Base-by-base conservation (phyloP, 1,140 invertebrate genomes). In the Zaprionus taronus region DNA sequence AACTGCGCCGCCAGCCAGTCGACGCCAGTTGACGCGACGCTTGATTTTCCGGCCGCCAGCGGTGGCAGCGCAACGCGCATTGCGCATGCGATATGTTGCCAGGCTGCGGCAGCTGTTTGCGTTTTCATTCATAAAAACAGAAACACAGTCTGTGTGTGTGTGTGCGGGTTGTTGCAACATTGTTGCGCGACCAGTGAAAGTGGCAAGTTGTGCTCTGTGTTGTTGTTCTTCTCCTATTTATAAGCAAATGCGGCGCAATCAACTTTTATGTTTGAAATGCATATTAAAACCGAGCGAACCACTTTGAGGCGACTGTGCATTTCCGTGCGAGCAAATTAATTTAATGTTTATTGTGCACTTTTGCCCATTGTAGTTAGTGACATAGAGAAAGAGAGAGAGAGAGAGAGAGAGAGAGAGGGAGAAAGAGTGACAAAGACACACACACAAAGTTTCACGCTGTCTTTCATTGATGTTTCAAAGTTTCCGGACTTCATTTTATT, bases 61-160 rank as follows among this genome's bases (percentile, higher is more conserved):
- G 31, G 51, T 55, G 41, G 34, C 31, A 38, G 62, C 55, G 20
- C 62, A 17, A 9, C 28, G 14, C 2, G 14, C 3, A 70, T 70
- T 62, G 41, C 63, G 75, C 78, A 80, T 80, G 78, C 75, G 75
- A 62, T 65, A 77, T 80, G 78, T 77, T 80, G 78, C 78, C 69
- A 64, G 49, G 67, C 49, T 70, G 70, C 36, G 28, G 55, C 78
- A 80, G 75, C 69, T 72, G 69, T 77, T 66, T 61, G 28, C 4
- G 41, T 49, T 71, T 80, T 80, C 77, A 80, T 80, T 80, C 77
- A 80, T 80, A 80, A 80, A 80, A 77, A 61, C 49, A 51, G 38
- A 7, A 17, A 2, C 28, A 4, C 22, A 2, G 11, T 15, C 5
- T 34, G 24, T 26, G 14, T 20, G 6, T 63, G 28, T 28, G 7